phyloP scores from a whole-genome alignment of 2,797 vertebrate species.

The Eurystomus glaucurus region DNA sequence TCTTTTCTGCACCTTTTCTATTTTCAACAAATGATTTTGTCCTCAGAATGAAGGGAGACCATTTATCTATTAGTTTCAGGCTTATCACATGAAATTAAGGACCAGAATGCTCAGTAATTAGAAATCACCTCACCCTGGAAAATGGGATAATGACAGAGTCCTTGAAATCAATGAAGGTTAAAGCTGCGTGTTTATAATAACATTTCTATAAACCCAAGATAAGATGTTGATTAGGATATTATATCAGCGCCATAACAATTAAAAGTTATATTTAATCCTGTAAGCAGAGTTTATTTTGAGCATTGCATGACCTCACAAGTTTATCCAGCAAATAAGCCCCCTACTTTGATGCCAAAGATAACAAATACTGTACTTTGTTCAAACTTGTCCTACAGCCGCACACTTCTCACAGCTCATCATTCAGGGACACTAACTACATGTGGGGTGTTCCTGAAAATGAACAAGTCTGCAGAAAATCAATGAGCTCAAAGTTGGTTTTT shows the following conservation, averaged over 20 bases:
- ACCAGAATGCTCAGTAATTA: constrained; percentile 79
- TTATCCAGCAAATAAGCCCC: neutral
- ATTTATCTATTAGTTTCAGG: constrained; percentile 69
- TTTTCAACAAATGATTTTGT: constrained; percentile 28
- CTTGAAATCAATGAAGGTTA: constrained; percentile 87
- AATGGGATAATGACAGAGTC: constrained; percentile 82
- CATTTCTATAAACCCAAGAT: constrained; percentile 59
- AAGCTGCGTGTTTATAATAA: constrained; percentile 73
- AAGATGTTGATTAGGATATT: constrained; percentile 79
- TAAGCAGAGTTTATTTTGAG: constrained; percentile 70
- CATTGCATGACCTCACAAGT: constrained; percentile 36
- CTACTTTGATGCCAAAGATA: neutral
- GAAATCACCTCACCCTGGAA: constrained; percentile 80
- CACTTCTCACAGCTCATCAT: constrained; percentile 10
- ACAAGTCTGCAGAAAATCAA: neutral
- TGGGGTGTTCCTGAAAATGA: neutral
- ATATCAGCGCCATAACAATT: constrained; percentile 74
- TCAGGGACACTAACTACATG: neutral
- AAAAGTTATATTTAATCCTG: constrained; percentile 68
- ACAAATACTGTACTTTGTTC: neutral
- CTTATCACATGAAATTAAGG: constrained; percentile 77
- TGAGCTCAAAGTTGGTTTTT: neutral
- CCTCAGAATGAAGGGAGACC: constrained; percentile 38
- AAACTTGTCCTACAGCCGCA: neutral
- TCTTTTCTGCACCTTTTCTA: constrained; percentile 38